Percentiles rank a stretch among this genome's conserved stretches.
Conservation (phyloP, 1,140 invertebrate species). For the Pogonus chalceus region DNA sequence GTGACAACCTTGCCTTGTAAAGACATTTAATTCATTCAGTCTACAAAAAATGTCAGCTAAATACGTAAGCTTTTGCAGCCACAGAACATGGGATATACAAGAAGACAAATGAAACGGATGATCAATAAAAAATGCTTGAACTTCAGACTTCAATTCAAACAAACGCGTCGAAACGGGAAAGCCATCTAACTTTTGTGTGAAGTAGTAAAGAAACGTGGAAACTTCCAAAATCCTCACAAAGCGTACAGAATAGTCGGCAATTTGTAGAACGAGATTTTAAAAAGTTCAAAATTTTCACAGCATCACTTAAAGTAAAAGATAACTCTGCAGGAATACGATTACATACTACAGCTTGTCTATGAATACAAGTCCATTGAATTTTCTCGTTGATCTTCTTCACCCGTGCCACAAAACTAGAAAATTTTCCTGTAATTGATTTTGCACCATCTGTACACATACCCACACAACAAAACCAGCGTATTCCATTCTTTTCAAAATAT, state of each 20-base stretch:
- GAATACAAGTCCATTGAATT: conserved; percentile 13
- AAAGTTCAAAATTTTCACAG: conserved; percentile 16
- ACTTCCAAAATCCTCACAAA: conserved; percentile 1
- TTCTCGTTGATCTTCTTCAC: not conserved
- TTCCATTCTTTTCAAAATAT: conserved; percentile 9
- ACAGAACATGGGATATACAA: not conserved
- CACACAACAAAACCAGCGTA: not conserved
- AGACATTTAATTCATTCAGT: conserved; percentile 5
- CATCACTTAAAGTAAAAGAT: conserved; percentile 13
- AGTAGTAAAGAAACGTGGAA: not conserved
- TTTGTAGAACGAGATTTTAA: conserved; percentile 16
- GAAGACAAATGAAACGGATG: not conserved
- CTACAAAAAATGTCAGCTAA: conserved; percentile 5
- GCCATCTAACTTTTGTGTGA: not conserved
- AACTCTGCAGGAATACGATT: conserved; percentile 11
- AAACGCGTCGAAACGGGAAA: too few species aligned
- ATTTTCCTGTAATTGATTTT: not conserved
- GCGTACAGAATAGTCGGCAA: conserved; percentile 11
- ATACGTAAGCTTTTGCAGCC: conserved; percentile 2
- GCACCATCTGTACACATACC: conserved; percentile 4
- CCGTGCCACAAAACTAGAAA: not conserved
- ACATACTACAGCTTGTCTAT: conserved; percentile 13
- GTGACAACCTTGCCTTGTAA: not conserved
- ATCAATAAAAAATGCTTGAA: not conserved
- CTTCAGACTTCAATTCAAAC: not conserved